Base-by-base conservation (phyloP, 2,888 invertebrate genomes). In the Philaethria dido region DNA sequence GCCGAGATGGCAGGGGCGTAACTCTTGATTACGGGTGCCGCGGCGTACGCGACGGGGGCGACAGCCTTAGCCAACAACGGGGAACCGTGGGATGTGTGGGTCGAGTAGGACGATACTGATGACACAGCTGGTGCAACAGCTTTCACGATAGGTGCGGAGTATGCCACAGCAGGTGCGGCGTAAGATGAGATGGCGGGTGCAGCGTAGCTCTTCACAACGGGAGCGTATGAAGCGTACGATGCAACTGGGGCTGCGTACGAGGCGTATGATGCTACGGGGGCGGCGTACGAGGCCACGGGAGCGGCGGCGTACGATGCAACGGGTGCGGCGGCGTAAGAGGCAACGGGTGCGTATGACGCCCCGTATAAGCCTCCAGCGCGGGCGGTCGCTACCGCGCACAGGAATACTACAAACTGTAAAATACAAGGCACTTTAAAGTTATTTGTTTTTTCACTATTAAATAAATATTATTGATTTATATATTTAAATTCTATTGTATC, bases 351-450 rank as follows among this genome's bases (percentile, higher is more conserved):
- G 33, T 91, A 82, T 36, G 85, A 77, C 67, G 89, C 89, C 69
- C 87, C 91, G 61, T 85, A 83, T 67, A 94, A 81, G 70, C 92
- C 83, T 72, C 95, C 93, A 72, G 94, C 94, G 78, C 86, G 93
- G 80, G 92, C 94, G 62, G 93, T 86, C 71, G 94, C 94, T 85
- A 95, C 85, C 75, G 93, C 87, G 82, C 94, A 93, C 78, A 93
- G 93, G 76, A 95, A 85, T 72, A 94, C 85, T 83, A 95, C 86
- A 77, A 94, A 82, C 94, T 91, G 83, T 48, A 86, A 52, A 42
- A 50, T 44, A 72, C 61, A 54, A 64, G 11, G 18, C 14, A 75
- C 42, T 73, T 64, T 33, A 29, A 22, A 50, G 3, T 20, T 22
- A 22, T 48, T 20, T 29, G n/a, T n/a, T n/a, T n/a, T n/a, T n/a